Percentiles rank a stretch among this genome's conserved stretches.
Evolutionary conservation across 2,888 invertebrate species (phyloP).

Genomic region (Nebria salina): DNA sequence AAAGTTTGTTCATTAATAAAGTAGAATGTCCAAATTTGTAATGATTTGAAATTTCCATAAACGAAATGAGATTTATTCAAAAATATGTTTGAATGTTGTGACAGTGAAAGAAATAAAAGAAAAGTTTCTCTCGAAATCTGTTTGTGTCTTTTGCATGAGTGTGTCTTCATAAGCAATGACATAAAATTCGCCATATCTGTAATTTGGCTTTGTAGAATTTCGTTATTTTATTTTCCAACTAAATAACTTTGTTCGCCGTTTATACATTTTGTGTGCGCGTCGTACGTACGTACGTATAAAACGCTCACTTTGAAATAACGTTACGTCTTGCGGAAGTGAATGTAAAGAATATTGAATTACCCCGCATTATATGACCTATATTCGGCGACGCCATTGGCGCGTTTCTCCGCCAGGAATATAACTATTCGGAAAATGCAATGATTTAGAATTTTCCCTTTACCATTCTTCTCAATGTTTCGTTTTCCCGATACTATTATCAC

Average conservation of each 20-base stretch:
- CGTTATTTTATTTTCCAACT: conserved; percentile 8
- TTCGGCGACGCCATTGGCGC: not conserved
- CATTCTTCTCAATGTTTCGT: not conserved
- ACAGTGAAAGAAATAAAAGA: no score
- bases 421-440: not conserved
- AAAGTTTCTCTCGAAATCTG: no score
- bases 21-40: no score
- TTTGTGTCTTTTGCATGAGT: no score
- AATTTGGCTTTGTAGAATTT: conserved; percentile 23
- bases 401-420: not conserved
- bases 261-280: not conserved
- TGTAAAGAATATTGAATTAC: conserved; percentile 21
- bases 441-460: conserved; percentile 3
- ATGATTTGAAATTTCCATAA: no score
- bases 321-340: conserved; percentile 11
- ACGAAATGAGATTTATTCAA: no score
- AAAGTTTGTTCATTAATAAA: no score
- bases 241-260: not conserved
- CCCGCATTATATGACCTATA: conserved; percentile 18
- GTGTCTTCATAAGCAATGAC: no score
- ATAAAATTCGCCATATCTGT: not conserved
- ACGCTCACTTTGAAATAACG: conserved; percentile 11
- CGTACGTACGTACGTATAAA: not conserved
- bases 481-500: not conserved
- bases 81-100: no score